Base-by-base conservation (phyloP, 92 coral and sea anemone species). In the Porites lobata region DNA sequence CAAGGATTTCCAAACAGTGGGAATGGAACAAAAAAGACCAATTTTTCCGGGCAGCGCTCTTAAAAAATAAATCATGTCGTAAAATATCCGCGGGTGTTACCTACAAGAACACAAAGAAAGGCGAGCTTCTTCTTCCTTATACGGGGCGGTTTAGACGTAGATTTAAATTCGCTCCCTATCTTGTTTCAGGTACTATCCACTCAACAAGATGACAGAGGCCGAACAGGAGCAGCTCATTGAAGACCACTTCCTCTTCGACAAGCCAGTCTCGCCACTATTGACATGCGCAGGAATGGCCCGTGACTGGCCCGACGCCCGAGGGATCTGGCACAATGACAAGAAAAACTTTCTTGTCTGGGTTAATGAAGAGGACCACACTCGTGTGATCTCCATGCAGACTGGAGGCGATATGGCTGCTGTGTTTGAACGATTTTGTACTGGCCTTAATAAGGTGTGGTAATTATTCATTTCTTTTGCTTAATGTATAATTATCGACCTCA, bases 251-350 rank as follows among this genome's bases (percentile, higher is more conserved):
- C 86, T 96, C 74, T 96, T 96, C 65, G 99, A 96, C 88, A 96
- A 96, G 81, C 99, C 99, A 0, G 99, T 96, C 10, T 96, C 99
- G 0, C 99, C 99, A 2, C 88, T 96, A 26, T 80, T 96, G 78
- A 93, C 96, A 18, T 93, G 96, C 81, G 96, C 99, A 15, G 99
- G 99, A 13, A 96, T 96, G 99, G 99, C 98, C 57, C 96, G 99
- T 11, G 99, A 96, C 80, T 96, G 99, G 99, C 98, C 99, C 67
- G 99, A 96, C 80, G 99, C 93, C 14, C 96, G 99, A 63, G 99
- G 99, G 75, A 96, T 96, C 65, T 96, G 99, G 99, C 98, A 96
- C 82, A 96, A 96, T 80, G 94, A 95, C 17, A 93, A 90, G 82
- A 96, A 96, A 78, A 96, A 95, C 84, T 95, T 96, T 77, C 83